These are phyloP conservation scores for Oasisia sp. DNA, from an alignment of 2,888 invertebrate genomes.

Conservation along the genomic window DNA sequence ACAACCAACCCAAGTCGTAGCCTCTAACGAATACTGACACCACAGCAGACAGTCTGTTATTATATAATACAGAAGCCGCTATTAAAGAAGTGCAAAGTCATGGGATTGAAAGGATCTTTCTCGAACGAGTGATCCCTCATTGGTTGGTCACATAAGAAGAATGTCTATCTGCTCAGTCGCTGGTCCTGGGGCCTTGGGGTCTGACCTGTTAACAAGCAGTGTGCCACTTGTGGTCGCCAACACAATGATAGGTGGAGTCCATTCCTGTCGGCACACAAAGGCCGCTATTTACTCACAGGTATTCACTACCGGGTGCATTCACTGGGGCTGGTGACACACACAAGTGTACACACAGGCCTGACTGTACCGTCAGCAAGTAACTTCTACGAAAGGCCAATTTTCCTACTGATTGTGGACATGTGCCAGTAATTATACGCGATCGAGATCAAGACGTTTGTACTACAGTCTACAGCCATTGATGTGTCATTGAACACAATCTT, in stretches of 20 bases:
- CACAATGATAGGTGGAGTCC: slow-evolving; percentile 6
- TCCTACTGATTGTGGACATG: too few species aligned
- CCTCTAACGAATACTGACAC: too few species aligned
- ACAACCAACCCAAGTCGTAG: neutral
- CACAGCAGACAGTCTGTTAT: too few species aligned
- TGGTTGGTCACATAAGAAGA: slow-evolving; percentile 12
- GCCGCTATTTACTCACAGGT: neutral
- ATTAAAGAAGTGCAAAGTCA: neutral
- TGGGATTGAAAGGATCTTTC: neutral
- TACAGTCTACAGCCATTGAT: too few species aligned
- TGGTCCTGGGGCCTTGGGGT: too few species aligned
- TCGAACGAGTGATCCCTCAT: neutral
- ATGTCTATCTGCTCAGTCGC: neutral
- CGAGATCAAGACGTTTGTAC: too few species aligned
- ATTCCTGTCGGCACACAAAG: neutral
- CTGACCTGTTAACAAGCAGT: too few species aligned
- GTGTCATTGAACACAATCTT: too few species aligned
- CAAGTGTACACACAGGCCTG: neutral
- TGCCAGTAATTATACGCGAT: too few species aligned
- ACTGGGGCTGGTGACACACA: neutral
- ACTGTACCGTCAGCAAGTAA: neutral
- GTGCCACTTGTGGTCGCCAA: too few species aligned
- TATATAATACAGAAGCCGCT: neutral
- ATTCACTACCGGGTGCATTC: neutral
- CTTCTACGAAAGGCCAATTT: neutral